Evolutionary conservation across 2,113 vertebrate genomes (phyloP), one percentile per base, ranked within the genome.

Genomic region (Sigmodon hispidus): DNA sequence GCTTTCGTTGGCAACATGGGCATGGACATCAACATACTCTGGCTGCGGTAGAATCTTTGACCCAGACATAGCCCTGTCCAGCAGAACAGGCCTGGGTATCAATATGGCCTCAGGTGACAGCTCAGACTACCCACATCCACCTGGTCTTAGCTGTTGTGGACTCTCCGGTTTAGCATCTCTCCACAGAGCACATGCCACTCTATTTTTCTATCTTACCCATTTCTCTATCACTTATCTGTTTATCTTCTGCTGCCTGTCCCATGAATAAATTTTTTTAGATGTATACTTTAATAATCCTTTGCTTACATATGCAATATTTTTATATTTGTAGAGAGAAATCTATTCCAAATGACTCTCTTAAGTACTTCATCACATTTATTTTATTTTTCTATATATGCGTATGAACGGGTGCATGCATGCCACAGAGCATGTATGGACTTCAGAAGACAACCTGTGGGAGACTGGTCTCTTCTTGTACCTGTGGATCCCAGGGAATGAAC

Each of bases 241-340:
- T 19, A 22, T 1, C n/a, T 40, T 40, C 69, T 21, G 9, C 8
- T 1, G 8, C 69, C 69, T 72, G 36, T 22, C 69, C 21, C 61
- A 34, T 1, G 65, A 94, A 34, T 93, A 73, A 55, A 81, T 9
- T 36, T 75, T 75, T 96, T 93, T 50, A 92, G n/a, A 77, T 77
- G 89, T 65, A 22, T 22, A 87, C 69, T 84, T 75, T 95, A 43
- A 96, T 80, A 73, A 79, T 94, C 43, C 50, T 69, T 69, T 96
- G 63, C 50, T 93, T 65, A 72, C 1, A 24, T 50, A 52, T 61
- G 15, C 31, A 91, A 61, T 81, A 29, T 2, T 36, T 92, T 73
- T 84, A 57, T 3, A 70, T 93, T 89, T 93, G 72, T 50, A 87
- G 52, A 45, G 19, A 85, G 29, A 92, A 93, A 48, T 90, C 34